phyloP scores from a whole-genome alignment of 2,797 vertebrate genomes.

The Megalops cyprinoides region DNA sequence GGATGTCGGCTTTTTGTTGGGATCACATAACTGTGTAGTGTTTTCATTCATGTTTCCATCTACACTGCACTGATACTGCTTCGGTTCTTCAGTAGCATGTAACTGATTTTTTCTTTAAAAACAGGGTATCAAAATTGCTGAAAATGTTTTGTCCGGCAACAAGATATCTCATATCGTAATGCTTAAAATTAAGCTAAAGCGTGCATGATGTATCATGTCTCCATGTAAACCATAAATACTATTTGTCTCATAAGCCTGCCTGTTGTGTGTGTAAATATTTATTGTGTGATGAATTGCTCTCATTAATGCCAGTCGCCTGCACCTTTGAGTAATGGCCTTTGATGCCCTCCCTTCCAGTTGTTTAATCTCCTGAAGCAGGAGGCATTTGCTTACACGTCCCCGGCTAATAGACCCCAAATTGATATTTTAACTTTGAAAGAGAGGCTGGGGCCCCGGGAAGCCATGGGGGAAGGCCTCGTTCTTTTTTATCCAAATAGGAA shows the following conservation, averaged over 20 bases:
- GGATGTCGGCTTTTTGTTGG: too few relatives aligned
- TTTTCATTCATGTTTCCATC: conserved; percentile 19
- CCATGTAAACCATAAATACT: conserved; percentile 29
- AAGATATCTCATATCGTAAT: background rate
- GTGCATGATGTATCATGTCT: conserved; percentile 1
- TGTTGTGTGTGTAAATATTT: conserved; percentile 38
- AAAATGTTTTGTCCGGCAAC: background rate
- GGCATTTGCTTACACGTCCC: conserved; percentile 37
- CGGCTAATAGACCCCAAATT: conserved; percentile 47
- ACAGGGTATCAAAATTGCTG: too few relatives aligned
- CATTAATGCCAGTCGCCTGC: conserved; percentile 29
- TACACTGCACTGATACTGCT: too few relatives aligned
- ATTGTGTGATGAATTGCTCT: conserved; percentile 37
- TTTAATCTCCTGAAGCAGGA: conserved; percentile 37
- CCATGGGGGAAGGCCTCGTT: conserved; percentile 6
- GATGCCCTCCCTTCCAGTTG: conserved; percentile 34
- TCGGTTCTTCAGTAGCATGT: too few relatives aligned
- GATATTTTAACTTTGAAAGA: conserved; percentile 40
- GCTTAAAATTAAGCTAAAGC: too few relatives aligned
- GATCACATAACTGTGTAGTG: background rate
- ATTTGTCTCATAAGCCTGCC: conserved; percentile 19
- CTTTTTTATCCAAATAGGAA: conserved; percentile 39
- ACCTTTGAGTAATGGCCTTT: conserved; percentile 35
- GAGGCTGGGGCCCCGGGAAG: conserved; percentile 12
- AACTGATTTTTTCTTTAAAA: too few relatives aligned